These are phyloP conservation scores for Mamestra configurata DNA, from an alignment of 1,140 invertebrate species.

Conservation along the genomic window DNA sequence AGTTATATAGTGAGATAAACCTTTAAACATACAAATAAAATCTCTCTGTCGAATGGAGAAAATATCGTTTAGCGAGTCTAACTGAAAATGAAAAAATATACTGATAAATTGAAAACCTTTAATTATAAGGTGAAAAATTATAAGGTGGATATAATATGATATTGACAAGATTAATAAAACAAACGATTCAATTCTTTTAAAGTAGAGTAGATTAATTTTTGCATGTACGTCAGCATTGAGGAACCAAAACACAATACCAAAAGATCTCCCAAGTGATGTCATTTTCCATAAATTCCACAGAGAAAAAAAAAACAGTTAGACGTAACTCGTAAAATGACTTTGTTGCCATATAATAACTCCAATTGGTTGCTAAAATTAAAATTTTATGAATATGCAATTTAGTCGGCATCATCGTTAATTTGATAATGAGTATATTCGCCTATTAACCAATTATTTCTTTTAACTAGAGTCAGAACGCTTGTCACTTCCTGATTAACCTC, in stretches of 20 bases:
- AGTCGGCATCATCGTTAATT: conserved; percentile 17
- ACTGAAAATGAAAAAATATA: too few relatives aligned
- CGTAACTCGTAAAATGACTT: not conserved
- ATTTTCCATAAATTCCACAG: not conserved
- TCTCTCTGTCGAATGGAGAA: too few relatives aligned
- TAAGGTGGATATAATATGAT: too few relatives aligned
- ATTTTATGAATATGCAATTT: conserved; percentile 32
- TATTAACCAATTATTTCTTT: conserved; percentile 33
- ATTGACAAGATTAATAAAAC: too few relatives aligned
- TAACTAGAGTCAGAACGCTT: not conserved
- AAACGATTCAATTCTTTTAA: too few relatives aligned
- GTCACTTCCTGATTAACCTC: conserved; percentile 35
- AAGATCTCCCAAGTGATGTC: not conserved
- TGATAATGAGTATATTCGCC: conserved; percentile 16
- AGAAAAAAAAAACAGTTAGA: not conserved
- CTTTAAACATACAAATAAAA: too few relatives aligned
- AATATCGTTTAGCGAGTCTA: too few relatives aligned
- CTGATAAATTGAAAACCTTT: too few relatives aligned
- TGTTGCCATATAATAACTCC: not conserved
- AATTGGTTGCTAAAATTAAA: conserved; percentile 11
- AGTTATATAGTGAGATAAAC: too few relatives aligned
- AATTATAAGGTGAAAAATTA: too few relatives aligned
- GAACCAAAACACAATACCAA: conserved; percentile 15
- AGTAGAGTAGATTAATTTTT: too few relatives aligned
- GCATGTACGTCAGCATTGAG: not conserved